These are phyloP conservation scores for Orthonevra nobilis DNA, from an alignment of 2,888 invertebrate genomes.

Conservation along the genomic window DNA sequence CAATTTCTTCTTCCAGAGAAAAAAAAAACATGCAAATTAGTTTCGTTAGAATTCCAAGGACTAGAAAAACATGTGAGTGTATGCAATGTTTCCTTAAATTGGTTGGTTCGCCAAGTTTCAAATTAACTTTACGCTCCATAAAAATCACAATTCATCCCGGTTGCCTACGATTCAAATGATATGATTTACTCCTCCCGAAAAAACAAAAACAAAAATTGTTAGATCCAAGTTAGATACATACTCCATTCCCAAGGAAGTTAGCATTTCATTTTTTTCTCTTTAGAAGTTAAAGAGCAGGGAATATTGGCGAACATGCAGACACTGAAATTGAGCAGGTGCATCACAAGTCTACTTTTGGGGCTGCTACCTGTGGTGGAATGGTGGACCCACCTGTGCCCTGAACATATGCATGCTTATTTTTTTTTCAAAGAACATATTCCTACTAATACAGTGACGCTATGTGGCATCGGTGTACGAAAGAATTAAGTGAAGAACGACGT, in stretches of 20 bases:
- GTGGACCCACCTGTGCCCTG: conserved; percentile 54
- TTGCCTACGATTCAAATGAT: conserved; percentile 56
- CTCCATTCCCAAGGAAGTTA: conserved; percentile 60
- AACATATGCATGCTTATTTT: conserved; percentile 46
- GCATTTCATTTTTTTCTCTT: conserved; percentile 37
- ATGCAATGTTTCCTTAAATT: no score
- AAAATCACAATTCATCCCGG: conserved; percentile 65
- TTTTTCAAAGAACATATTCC: conserved; percentile 17
- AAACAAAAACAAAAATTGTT: conserved; percentile 50
- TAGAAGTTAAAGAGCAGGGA: conserved; percentile 40
- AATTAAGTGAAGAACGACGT: conserved; percentile 45
- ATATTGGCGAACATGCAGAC: conserved; percentile 26
- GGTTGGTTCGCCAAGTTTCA: no score
- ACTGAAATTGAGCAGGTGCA: conserved; percentile 66
- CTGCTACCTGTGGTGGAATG: conserved; percentile 24
- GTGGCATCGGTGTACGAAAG: conserved; percentile 41
- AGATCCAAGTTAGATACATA: conserved; percentile 24
- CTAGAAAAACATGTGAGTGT: no score
- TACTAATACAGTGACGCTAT: conserved; percentile 30
- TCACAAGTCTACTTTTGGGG: conserved; percentile 47
- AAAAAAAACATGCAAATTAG: no score
- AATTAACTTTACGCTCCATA: conserved; percentile 63
- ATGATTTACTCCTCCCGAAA: conserved; percentile 39
- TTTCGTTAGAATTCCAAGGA: no score
- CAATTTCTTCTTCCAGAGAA: no score